A percentile compares a stretch with the other conserved stretches of the same genome.
phyloP scores from a whole-genome alignment of 2,113 vertebrate genomes.

The Trichomycterus rosablanca region DNA sequence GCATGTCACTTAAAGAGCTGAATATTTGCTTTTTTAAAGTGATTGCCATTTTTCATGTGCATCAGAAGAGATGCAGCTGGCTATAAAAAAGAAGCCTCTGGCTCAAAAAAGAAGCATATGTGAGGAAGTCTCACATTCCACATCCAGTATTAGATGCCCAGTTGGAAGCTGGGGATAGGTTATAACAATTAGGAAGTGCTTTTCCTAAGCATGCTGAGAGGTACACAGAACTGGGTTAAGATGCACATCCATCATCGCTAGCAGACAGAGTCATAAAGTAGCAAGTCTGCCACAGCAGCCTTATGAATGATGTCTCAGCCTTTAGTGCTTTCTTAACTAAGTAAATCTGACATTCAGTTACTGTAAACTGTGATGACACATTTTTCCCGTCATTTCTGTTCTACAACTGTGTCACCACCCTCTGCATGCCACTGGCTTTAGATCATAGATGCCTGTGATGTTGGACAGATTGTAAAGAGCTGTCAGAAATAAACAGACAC shows the following conservation, averaged over 20 bases:
- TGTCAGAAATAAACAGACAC: slow-evolving; percentile 38
- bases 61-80: slow-evolving; percentile 33
- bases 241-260: slow-evolving; percentile 42
- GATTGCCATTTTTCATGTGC: slow-evolving; percentile 11
- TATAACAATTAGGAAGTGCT: slow-evolving; percentile 48
- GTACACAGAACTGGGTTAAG: slow-evolving; percentile 33
- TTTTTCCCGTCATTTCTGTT: slow-evolving; percentile 2
- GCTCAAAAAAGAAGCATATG: slow-evolving; percentile 52
- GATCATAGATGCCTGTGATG: slow-evolving; percentile 33
- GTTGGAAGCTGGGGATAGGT: slow-evolving; percentile 48
- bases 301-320: background rate
- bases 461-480: slow-evolving; percentile 22
- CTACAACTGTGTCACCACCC: slow-evolving; percentile 8
- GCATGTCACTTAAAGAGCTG: slow-evolving; percentile 10
- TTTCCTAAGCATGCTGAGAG: slow-evolving; percentile 40
- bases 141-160: slow-evolving; percentile 47
- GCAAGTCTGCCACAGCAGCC: background rate
- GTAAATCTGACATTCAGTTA: slow-evolving; percentile 5
- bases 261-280: slow-evolving; percentile 19
- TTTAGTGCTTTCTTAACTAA: slow-evolving; percentile 4
- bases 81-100: slow-evolving; percentile 42
- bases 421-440: slow-evolving; percentile 22
- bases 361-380: background rate
- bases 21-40: slow-evolving; percentile 13
- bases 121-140: slow-evolving; percentile 46